Base-by-base conservation (phyloP, 2,888 invertebrate species). In the Thecophora atra region DNA sequence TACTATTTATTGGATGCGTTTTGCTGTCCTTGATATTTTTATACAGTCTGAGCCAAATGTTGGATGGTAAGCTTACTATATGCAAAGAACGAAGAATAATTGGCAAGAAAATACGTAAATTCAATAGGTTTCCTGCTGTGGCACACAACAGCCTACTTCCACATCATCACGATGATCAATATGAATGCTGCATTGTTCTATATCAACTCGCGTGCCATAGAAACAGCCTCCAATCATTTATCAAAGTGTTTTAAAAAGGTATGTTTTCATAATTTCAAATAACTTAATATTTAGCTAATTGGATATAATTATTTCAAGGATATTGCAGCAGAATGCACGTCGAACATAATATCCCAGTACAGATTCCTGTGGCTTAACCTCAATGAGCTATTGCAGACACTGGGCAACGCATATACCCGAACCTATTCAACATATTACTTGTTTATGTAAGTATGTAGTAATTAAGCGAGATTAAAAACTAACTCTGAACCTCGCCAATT, bases 131-230 rank as follows among this genome's bases (percentile, higher is more conserved):
- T 91, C 79, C 87, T 89, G 3, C 81, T 91, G 19, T 88, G 89
- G 78, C 91, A 91, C 77, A 91, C 91, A 0, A 85, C 83, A 21
- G 82, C 81, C 4, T 82, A 82, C 68, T 89, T 89, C 78, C 91
- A 91, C 78, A 91, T 91, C 62, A 90, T 91, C 42, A 91, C 89
- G 0, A 91, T 91, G 90, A 90, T 91, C 72, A 91, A 91, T 78
- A 91, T 91, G 91, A 91, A 91, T 80, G 91, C 90, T 73, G 91
- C 91, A 0, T 85, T 91, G 1, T 91, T 91, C 90, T 91, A 90
- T 78, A 91, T 91, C 68, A 91, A 91, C 80, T 91, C 90, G 75
- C 88, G 89, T 78, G 91, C 89, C 1, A 90, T 91, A 71, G 90
- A 90, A 78, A 89, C 89, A 63, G 91, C 91, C 0, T 89, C 89